Evolutionary conservation across 1,140 invertebrate species (phyloP).

Genomic region (Agrypnia vestita): DNA sequence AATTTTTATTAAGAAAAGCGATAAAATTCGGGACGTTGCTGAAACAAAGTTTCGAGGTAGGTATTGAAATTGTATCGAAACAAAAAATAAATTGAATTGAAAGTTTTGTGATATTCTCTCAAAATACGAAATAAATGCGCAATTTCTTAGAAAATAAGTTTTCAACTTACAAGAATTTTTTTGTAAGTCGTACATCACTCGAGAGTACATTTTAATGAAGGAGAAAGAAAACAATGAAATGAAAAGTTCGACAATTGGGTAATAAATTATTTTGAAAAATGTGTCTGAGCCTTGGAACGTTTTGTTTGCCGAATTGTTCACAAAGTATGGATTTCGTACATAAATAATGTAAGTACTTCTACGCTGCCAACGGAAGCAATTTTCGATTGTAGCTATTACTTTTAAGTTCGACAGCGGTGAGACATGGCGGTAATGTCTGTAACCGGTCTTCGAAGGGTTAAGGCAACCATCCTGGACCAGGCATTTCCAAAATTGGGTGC

Average conservation of each 20-base stretch:
- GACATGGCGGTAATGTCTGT: slow-evolving; percentile 2
- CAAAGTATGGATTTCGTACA: not conserved
- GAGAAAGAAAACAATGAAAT: slow-evolving; percentile 8
- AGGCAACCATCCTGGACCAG: not conserved
- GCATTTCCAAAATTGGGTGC: not conserved
- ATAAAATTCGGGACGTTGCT: no score
- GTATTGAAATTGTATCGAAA: no score
- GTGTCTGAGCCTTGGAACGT: not conserved
- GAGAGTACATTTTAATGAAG: not conserved
- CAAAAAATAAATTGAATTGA: no score
- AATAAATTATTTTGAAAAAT: slow-evolving; percentile 13
- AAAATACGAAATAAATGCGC: no score
- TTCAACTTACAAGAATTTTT: not conserved
- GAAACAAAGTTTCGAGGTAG: no score
- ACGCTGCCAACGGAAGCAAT: slow-evolving; percentile 16
- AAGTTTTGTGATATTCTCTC: no score
- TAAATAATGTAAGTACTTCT: not conserved
- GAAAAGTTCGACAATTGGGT: slow-evolving; percentile 27
- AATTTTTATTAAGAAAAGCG: no score
- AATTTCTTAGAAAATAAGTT: no score
- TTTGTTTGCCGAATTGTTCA: not conserved
- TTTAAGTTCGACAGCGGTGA: slow-evolving; percentile 19
- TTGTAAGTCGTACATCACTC: not conserved
- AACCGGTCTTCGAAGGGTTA: not conserved
- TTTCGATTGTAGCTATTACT: slow-evolving; percentile 1